These are phyloP conservation scores for Pseudopodoces humilis DNA, from an alignment of 2,113 vertebrate genomes.

Conservation along the genomic window DNA sequence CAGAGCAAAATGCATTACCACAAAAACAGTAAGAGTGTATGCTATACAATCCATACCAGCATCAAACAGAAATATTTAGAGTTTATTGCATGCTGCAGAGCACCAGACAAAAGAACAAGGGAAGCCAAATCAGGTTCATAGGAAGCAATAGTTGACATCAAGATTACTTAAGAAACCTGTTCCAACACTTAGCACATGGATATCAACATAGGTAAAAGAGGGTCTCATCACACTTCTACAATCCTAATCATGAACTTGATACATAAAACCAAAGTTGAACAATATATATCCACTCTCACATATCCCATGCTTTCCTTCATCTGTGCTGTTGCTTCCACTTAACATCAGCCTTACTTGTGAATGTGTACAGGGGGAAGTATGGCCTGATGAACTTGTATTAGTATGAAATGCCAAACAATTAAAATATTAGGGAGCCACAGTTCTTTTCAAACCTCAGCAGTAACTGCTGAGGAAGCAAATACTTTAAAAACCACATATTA, in stretches of 20 bases:
- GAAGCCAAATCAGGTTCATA: not conserved
- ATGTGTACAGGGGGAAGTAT: not conserved
- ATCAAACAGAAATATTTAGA: not conserved
- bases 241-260: not conserved
- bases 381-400: not conserved
- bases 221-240: not conserved
- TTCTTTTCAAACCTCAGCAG: not conserved
- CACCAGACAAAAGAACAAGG: not conserved
- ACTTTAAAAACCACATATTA: not conserved
- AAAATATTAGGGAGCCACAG: not conserved
- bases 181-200: not conserved
- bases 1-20: accelerated
- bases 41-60: not conserved
- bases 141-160: not conserved
- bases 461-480: not conserved
- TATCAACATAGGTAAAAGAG: not conserved
- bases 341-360: not conserved
- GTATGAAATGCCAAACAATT: not conserved
- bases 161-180: not conserved
- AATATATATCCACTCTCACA: not conserved
- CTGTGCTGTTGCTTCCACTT: not conserved
- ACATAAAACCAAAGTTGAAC: not conserved
- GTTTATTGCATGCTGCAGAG: not conserved
- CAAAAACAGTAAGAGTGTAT: accelerated
- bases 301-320: not conserved